Evolutionary conservation across 1,140 invertebrate species (phyloP), one percentile per base, ranked within the genome.

Genomic region (Drosophila pachea): DNA sequence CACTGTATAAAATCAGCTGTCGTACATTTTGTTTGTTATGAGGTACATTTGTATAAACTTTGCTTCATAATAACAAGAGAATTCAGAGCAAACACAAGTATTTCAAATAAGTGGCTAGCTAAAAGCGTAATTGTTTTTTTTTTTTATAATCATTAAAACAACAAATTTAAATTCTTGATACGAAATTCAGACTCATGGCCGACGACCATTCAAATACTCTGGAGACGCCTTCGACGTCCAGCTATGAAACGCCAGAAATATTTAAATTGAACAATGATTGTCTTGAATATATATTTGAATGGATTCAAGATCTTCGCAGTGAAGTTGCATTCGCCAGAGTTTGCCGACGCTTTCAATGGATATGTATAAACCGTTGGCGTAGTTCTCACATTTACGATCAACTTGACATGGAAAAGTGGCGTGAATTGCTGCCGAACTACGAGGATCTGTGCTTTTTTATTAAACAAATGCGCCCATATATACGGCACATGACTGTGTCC

Each of bases 371-470:
- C n/a, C 70, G 86, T 8, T 88, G 86, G 86, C 64, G 67, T 5
- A 50, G 54, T 9, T 66, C 74, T 11, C 86, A 75, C 36, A 29
- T 42, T 1, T 88, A 86, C 49, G 72, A 83, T 40, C 56, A 62
- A 7, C 62, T 88, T 2, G 81, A 86, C 49, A 68, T 86, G 22
- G 78, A 86, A 31, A 69, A 77, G 54, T 77, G 78, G 81, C 86
- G 73, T 12, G 72, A 73, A 53, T 35, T 78, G 31, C 45, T 88
- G 42, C 81, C 81, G 5, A 73, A 74, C 42, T 71, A 58, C 42
- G 75, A 88, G 11, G 86, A 87, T 36, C 47, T 88, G 7, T 54
- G 62, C 6, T 88, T 79, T 71, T 88, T 88, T 32, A 65, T 88
- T 2, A 49, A 50, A 5, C 48, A 66, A 29, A 86, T 86, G 78